Evolutionary conservation across 2,888 invertebrate species (phyloP), one percentile per base, ranked within the genome.

Genomic region (Tridacna crocea): DNA sequence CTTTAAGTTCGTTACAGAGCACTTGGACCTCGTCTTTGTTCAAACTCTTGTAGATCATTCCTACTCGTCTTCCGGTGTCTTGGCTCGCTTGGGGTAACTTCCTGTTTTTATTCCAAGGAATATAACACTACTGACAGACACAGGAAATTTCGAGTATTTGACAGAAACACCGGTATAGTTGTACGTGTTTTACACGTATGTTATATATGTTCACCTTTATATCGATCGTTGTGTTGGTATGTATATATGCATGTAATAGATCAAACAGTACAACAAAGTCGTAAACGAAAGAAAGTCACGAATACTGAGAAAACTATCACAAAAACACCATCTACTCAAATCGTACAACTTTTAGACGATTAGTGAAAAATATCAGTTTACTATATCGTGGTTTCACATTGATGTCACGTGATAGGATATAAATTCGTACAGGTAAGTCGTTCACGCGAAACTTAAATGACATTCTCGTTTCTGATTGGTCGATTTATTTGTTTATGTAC

Each of bases 11-110:
- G 60, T 46, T 63, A 24, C 66, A 48, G 72, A 85, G 76, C 36
- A 68, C 70, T 76, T 85, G 72, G 36, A 82, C 70, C 72, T 85
- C 85, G 12, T 77, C 66, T 19, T 66, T 22, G 10, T 75, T 55
- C 0, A 85, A 63, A 65, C 74, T 75, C 60, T 82, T 85, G 78
- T 75, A 82, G n/a, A 85, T 85, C 85, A 85, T 85, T 76, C 77
- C 82, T 36, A n/a, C 46, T n/a, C n/a, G 66, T n/a, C 17, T 27
- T 3, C 10, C 55, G 11, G 6, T 55, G 55, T 19, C 55, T 55
- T 55, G 55, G 3, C 55, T 55, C 6, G 19, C 55, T 10, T 10
- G 55, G 6, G 3, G 55, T 15, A 55, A 55, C 55, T 15, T 55
- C 19, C 55, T 55, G 55, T 55, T 55, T 19, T 15, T 19, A 55